Conservation (phyloP, 1,140 invertebrate genomes). For the Drosophila ercepeae region DNA sequence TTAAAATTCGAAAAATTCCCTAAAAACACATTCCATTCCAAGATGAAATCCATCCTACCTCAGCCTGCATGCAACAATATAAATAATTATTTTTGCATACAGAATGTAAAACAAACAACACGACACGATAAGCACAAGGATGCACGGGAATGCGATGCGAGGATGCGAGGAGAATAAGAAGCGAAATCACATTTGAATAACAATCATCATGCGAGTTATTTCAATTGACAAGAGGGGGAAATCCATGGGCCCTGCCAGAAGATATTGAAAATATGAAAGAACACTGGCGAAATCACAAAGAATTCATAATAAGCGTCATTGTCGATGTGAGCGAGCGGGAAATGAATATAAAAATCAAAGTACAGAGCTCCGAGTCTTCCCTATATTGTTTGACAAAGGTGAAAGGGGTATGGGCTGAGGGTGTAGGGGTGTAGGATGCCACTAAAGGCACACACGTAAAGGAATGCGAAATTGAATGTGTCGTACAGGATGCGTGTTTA, state of each 20-base stretch:
- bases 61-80: constrained; percentile 67
- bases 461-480: constrained; percentile 70
- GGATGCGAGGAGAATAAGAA: constrained; percentile 49
- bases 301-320: constrained; percentile 83
- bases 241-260: constrained; percentile 19
- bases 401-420: constrained; percentile 53
- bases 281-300: constrained; percentile 74
- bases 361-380: constrained; percentile 43
- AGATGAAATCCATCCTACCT: background rate
- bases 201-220: constrained; percentile 79
- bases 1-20: constrained; percentile 37
- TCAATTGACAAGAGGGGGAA: constrained; percentile 46
- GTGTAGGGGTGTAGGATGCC: constrained; percentile 5
- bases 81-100: constrained; percentile 82
- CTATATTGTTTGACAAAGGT: constrained; percentile 54
- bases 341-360: constrained; percentile 82
- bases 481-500: constrained; percentile 72
- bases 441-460: constrained; percentile 27
- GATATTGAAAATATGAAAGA: constrained; percentile 78
- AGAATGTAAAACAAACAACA: constrained; percentile 75
- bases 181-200: constrained; percentile 81
- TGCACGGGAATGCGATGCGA: constrained; percentile 55
- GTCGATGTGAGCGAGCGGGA: constrained; percentile 74
- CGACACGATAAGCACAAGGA: constrained; percentile 51
- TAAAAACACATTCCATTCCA: background rate